Percentiles rank a stretch among this genome's conserved stretches.
Evolutionary conservation across 2,888 invertebrate genomes (phyloP).

Genomic region (Eupsilia transversa): DNA sequence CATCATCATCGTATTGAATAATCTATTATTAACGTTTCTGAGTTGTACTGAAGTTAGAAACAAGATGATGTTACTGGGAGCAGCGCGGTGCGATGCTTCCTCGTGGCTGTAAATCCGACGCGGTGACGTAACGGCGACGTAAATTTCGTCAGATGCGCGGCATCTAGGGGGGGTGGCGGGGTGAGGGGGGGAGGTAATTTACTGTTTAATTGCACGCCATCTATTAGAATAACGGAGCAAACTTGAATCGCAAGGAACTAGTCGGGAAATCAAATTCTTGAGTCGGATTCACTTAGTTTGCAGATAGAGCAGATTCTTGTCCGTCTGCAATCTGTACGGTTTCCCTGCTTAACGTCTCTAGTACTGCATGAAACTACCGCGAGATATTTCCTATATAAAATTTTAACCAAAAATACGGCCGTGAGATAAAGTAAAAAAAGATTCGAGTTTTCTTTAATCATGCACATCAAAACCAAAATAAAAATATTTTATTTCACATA

Average conservation of each 20-base stretch:
- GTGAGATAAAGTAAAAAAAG: no score
- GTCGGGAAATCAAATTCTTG: slow-evolving; percentile 37
- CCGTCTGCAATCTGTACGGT: background rate
- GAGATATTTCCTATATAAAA: background rate
- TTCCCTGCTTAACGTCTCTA: background rate
- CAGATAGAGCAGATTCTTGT: background rate
- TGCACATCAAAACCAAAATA: no score
- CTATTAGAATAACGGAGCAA: slow-evolving; percentile 75
- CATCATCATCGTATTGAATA: background rate
- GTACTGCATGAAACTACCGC: background rate
- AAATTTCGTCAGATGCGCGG: slow-evolving; percentile 71
- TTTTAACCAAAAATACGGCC: background rate
- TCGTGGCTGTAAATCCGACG: slow-evolving; percentile 72
- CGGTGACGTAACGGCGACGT: slow-evolving; percentile 82
- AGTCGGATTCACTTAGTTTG: background rate
- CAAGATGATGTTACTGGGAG: background rate
- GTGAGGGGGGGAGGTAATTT: slow-evolving; percentile 69
- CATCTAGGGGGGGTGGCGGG: background rate
- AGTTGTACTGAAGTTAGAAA: background rate
- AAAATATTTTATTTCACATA: background rate
- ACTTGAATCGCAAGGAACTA: slow-evolving; percentile 36
- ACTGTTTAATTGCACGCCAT: slow-evolving; percentile 83
- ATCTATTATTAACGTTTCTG: background rate
- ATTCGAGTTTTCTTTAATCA: no score
- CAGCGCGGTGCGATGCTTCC: slow-evolving; percentile 10